phyloP scores from a whole-genome alignment of 2,888 invertebrate genomes.

The Julus scandinavius region DNA sequence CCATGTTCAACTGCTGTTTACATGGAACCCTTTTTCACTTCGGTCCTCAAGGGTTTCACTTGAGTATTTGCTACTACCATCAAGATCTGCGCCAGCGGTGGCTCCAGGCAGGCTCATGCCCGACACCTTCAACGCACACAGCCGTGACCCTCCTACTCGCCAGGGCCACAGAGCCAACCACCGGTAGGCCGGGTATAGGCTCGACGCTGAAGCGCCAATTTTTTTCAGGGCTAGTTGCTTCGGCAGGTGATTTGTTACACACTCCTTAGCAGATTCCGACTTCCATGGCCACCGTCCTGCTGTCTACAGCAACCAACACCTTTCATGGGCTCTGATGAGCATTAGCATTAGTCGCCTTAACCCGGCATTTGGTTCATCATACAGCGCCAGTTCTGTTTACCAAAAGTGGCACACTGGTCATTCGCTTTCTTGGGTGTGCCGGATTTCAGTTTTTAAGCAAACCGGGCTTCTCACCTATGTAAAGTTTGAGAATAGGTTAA shows the following conservation, averaged over 20 bases:
- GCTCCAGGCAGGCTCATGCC: conserved; percentile 67
- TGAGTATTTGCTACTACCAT: conserved; percentile 79
- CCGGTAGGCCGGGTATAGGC: conserved; percentile 64
- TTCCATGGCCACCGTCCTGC: conserved; percentile 68
- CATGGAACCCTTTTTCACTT: too few species aligned
- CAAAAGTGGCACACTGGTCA: too few species aligned
- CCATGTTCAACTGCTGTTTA: too few species aligned
- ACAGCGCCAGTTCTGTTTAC: too few species aligned
- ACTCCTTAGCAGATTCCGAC: conserved; percentile 69
- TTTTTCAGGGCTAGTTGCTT: conserved; percentile 70
- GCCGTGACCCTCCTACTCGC: conserved; percentile 67
- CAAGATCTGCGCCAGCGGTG: conserved; percentile 70
- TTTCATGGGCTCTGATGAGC: too few species aligned
- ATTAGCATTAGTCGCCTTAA: too few species aligned
- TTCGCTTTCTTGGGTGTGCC: too few species aligned
- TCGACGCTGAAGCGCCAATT: conserved; percentile 67
- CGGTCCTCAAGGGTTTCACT: conserved; percentile 66
- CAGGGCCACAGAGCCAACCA: not conserved
- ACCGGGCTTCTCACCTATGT: too few species aligned
- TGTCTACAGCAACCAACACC: too few species aligned
- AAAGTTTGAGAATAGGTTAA: too few species aligned
- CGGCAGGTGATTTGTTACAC: conserved; percentile 69
- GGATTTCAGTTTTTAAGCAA: too few species aligned
- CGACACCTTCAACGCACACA: conserved; percentile 68
- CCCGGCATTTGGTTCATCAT: too few species aligned